These are phyloP conservation scores for Nyctereutes procyonoides DNA, from an alignment of 2,113 vertebrate species.

Conservation along the genomic window DNA sequence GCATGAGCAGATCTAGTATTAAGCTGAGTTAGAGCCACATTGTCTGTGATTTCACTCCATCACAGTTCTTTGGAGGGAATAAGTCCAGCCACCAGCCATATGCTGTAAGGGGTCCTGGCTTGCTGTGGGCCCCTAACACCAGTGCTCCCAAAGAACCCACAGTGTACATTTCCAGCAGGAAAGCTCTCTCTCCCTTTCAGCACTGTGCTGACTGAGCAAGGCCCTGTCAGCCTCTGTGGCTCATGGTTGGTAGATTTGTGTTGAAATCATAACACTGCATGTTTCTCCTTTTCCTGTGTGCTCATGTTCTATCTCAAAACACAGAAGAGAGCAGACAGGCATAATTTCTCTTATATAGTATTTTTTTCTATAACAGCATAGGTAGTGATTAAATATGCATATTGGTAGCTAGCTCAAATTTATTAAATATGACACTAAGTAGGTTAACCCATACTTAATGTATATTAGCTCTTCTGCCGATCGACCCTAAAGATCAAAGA, in stretches of 20 bases:
- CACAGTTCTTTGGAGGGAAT: rapidly evolving
- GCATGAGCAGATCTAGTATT: background rate
- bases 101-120: background rate
- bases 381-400: background rate
- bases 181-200: background rate
- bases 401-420: background rate
- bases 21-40: background rate
- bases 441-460: conserved; percentile 35
- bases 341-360: background rate
- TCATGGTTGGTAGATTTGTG: background rate
- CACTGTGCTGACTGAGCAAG: background rate
- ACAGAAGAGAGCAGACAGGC: background rate
- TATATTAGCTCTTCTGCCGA: conserved; percentile 1
- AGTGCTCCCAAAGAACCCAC: background rate
- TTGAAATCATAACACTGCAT: background rate
- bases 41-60: background rate
- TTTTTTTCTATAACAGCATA: background rate
- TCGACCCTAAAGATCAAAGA: conserved; percentile 29
- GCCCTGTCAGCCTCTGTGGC: background rate
- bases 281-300: background rate
- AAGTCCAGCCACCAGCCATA: background rate
- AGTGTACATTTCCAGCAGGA: background rate
- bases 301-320: background rate
- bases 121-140: background rate
- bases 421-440: conserved; percentile 54